A percentile compares a stretch with the other conserved stretches of the same genome.
phyloP scores from a whole-genome alignment of 2,797 vertebrate species.

The Ispidina picta region DNA sequence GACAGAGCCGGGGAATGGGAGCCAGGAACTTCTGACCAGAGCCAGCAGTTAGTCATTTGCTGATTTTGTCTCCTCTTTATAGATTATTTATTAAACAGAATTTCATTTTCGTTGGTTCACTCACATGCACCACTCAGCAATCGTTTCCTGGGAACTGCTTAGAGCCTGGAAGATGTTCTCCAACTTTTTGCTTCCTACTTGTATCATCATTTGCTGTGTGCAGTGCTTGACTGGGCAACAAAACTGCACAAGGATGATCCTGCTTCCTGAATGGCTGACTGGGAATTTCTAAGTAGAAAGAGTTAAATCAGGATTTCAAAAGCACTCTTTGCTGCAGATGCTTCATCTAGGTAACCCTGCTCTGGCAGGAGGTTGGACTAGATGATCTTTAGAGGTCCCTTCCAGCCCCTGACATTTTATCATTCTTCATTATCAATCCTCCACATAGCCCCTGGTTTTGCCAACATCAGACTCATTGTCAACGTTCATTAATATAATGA shows the following conservation, averaged over 20 bases:
- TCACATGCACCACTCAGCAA: not conserved
- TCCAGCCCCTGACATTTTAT: no score
- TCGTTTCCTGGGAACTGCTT: not conserved
- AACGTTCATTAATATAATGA: not conserved
- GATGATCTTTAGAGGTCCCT: no score
- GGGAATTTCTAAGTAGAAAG: not conserved
- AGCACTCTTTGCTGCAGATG: not conserved
- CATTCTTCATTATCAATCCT: not conserved
- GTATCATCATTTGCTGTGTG: not conserved
- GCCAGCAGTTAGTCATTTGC: not conserved
- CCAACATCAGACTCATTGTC: not conserved
- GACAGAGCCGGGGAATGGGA: not conserved
- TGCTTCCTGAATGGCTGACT: not conserved
- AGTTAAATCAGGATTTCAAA: not conserved
- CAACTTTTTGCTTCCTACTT: not conserved
- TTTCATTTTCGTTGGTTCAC: not conserved
- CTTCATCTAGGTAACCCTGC: not conserved
- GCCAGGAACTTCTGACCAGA: constrained; percentile 12
- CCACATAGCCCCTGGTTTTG: not conserved
- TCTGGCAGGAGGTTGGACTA: no score
- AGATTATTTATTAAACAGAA: not conserved
- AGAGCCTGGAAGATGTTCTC: not conserved
- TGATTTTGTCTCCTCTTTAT: not conserved
- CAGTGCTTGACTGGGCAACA: not conserved
- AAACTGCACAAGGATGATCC: not conserved